phyloP scores from a whole-genome alignment of 2,888 invertebrate genomes.

The Eremobia ochroleuca region DNA sequence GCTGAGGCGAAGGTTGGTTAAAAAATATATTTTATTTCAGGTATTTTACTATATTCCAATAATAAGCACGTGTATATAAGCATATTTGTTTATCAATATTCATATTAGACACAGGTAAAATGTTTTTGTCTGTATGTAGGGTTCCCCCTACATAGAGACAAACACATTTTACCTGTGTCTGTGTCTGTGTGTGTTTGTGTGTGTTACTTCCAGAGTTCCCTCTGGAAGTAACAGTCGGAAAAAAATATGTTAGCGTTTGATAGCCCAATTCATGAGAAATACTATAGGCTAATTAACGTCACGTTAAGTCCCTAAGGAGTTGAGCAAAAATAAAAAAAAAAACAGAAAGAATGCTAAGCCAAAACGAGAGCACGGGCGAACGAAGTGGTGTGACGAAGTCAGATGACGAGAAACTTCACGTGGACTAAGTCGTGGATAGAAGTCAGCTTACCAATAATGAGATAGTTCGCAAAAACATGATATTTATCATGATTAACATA shows the following conservation, averaged over 20 bases:
- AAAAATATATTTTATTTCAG: constrained; percentile 17
- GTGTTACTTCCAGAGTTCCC: too few relatives aligned
- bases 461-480: neutral
- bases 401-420: too few relatives aligned
- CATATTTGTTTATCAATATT: neutral
- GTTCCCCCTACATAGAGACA: too few relatives aligned
- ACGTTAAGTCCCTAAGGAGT: neutral
- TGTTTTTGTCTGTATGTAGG: neutral
- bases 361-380: neutral
- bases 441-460: neutral
- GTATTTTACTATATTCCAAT: neutral
- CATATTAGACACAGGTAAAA: neutral
- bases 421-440: neutral
- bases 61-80: neutral
- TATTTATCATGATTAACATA: too few relatives aligned
- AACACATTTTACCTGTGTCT: too few relatives aligned
- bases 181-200: too few relatives aligned
- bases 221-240: too few relatives aligned
- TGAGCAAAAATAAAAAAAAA: neutral
- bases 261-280: neutral
- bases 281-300: neutral
- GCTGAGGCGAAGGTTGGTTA: constrained; percentile 33
- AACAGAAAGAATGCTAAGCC: too few relatives aligned
- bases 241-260: neutral
- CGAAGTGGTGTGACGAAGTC: neutral